These are phyloP conservation scores for Brachionus calyciflorus DNA, from an alignment of 1,140 invertebrate species.

Conservation along the genomic window DNA sequence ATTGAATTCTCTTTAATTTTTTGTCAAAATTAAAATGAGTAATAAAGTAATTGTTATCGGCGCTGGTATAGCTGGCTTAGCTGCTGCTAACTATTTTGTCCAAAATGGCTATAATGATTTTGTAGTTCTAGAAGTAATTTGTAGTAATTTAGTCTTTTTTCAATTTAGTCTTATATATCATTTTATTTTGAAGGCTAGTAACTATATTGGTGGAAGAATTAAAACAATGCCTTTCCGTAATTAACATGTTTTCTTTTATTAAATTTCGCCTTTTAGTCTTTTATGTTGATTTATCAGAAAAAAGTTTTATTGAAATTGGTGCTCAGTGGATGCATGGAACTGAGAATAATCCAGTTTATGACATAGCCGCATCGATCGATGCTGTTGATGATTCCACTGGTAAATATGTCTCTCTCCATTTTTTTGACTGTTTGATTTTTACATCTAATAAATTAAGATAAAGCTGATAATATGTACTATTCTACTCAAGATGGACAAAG, in stretches of 20 bases:
- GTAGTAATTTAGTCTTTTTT: not conserved
- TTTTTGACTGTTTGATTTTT: too few relatives aligned
- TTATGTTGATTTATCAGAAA: not conserved
- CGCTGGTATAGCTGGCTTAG: conserved; percentile 58
- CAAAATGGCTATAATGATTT: conserved; percentile 55
- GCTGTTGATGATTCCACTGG: not conserved
- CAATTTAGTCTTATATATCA: not conserved
- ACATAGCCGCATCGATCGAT: not conserved
- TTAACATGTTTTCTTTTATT: not conserved
- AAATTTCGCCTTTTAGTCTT: not conserved
- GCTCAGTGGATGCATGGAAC: conserved; percentile 47
- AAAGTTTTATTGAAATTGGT: conserved; percentile 38
- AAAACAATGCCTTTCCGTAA: conserved; percentile 55
- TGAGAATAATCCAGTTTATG: conserved; percentile 46
- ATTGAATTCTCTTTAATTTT: too few relatives aligned
- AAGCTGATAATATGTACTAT: not conserved
- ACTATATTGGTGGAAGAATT: conserved; percentile 57
- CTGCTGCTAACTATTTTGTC: conserved; percentile 53
- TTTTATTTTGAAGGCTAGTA: conserved; percentile 27
- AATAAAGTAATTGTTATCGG: conserved; percentile 56
- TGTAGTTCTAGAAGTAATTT: conserved; percentile 57
- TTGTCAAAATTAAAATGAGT: too few relatives aligned
- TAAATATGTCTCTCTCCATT: not conserved
- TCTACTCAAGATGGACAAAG: conserved; percentile 24
- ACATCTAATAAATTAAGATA: not conserved